Base-by-base conservation (phyloP, 2,113 vertebrate genomes). In the Brachyhypopomus gauderio region DNA sequence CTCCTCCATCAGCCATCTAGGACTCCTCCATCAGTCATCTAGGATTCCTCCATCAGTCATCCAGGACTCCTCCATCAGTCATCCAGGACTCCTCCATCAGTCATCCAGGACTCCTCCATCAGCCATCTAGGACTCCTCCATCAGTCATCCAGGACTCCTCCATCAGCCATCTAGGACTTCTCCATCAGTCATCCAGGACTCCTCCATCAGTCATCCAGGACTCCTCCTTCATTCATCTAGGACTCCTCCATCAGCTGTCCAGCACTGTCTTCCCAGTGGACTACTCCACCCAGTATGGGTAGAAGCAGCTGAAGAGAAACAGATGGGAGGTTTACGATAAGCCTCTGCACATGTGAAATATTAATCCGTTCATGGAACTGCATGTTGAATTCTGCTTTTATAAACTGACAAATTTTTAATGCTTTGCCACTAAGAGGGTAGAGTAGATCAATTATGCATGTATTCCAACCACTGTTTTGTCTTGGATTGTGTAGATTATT, bases 361-460 rank as follows among this genome's bases (percentile, higher is more conserved):
- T 86, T 86, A 82, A 87, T 83, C 62, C 52, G 55, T 66, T 80
- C 64, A 38, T 38, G 78, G 72, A 85, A 80, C 85, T 79, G 81
- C 77, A 80, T 86, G 88, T 86, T 88, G 81, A 86, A 86, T 89
- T 83, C 86, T 85, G 80, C 85, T 91, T 91, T 91, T 85, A 88
- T 84, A 89, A 89, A 87, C 89, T 85, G 86, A 87, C 88, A 90
- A 87, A 89, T 89, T 89, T 90, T 89, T 89, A 86, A 91, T 91
- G 86, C 81, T 81, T 87, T 82, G 72, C 87, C 88, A 81, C 85
- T 79, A 86, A 83, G 83, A 84, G 69, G 80, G 59, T 41, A 70
- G 85, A 87, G 36, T 9, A 7, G 30, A 85, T 92, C 62, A 89
- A 91, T 92, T 88, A 91, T 91, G 77, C 85, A 91, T 87, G 66